These are phyloP conservation scores for Tortricodes alternella DNA, from an alignment of 2,888 invertebrate genomes.

Conservation along the genomic window DNA sequence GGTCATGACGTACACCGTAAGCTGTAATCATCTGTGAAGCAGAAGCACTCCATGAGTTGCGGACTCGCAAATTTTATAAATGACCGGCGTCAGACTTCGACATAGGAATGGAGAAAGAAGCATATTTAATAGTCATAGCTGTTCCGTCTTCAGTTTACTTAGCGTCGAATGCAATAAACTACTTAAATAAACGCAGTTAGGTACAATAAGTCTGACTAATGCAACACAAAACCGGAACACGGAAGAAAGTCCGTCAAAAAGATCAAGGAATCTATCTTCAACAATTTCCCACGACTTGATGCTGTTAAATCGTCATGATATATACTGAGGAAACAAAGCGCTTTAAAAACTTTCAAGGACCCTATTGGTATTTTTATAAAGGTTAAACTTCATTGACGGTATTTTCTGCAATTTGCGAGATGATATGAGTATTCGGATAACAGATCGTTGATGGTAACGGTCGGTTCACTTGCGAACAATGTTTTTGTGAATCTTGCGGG, in stretches of 20 bases:
- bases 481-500: slow-evolving; percentile 26
- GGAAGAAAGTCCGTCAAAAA: slow-evolving; percentile 33
- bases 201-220: neutral
- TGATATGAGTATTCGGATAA: slow-evolving; percentile 31
- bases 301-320: slow-evolving; percentile 33
- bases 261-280: slow-evolving; percentile 42
- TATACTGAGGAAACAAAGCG: slow-evolving; percentile 22
- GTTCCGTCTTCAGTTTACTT: too few relatives aligned
- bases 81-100: neutral
- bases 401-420: slow-evolving; percentile 5
- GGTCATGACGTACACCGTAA: slow-evolving; percentile 17
- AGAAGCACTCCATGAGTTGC: neutral
- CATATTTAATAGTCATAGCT: too few relatives aligned
- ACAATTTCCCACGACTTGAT: slow-evolving; percentile 55
- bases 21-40: slow-evolving; percentile 2
- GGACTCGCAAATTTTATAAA: too few relatives aligned
- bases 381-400: neutral
- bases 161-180: neutral
- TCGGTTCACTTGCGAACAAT: slow-evolving; percentile 26
- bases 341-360: neutral
- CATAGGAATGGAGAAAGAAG: neutral
- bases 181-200: neutral
- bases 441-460: slow-evolving; percentile 29
- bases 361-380: slow-evolving; percentile 6
- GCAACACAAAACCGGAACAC: slow-evolving; percentile 18